Evolutionary conservation across 2,113 vertebrate species (phyloP).

Genomic region (Silurus meridionalis): DNA sequence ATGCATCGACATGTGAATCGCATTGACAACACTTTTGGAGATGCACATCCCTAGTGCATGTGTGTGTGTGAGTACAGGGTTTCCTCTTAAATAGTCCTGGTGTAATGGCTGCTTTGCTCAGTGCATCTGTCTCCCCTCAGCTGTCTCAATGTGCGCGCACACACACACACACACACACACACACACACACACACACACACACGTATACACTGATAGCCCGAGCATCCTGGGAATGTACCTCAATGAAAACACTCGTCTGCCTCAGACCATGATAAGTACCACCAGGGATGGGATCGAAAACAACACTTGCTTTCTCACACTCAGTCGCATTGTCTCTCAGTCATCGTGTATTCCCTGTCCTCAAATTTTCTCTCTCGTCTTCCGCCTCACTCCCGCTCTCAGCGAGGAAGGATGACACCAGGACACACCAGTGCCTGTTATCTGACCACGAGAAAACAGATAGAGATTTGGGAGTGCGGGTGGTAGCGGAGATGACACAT

Average conservation of each 20-base stretch:
- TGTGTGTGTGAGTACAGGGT: neutral
- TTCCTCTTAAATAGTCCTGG: conserved; percentile 13
- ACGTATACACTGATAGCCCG: conserved; percentile 60
- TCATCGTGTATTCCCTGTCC: neutral
- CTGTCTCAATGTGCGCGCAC: neutral
- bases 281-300: conserved; percentile 18
- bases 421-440: neutral
- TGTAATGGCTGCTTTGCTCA: conserved; percentile 16
- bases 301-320: conserved; percentile 32
- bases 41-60: neutral
- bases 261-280: conserved; percentile 53
- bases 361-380: conserved; percentile 8
- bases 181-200: conserved; percentile 54
- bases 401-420: conserved; percentile 22
- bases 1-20: no score
- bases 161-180: conserved; percentile 37
- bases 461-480: neutral
- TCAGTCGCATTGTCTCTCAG: neutral
- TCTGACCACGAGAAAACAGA: neutral
- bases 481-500: neutral
- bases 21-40: no score
- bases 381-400: neutral
- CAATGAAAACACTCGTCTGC: conserved; percentile 62
- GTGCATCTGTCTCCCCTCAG: conserved; percentile 44
- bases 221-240: conserved; percentile 67